Evolutionary conservation across 2,113 vertebrate genomes (phyloP).

Genomic region (Ictalurus punctatus): DNA sequence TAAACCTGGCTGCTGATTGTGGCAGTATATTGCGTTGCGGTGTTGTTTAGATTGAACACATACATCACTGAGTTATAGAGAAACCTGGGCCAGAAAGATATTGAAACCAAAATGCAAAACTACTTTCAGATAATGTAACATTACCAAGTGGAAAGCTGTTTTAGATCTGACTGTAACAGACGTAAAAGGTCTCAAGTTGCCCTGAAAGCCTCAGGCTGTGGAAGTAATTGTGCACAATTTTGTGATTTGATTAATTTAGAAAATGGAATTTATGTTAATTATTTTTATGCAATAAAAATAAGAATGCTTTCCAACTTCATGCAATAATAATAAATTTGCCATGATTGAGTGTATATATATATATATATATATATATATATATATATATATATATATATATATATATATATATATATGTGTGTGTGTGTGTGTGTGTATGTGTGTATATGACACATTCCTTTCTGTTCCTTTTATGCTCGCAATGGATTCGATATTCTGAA

Average conservation of each 20-base stretch:
- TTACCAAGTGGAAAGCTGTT: not conserved
- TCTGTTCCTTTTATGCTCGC: not conserved
- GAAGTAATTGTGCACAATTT: not conserved
- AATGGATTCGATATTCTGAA: not conserved
- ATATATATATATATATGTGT: no score
- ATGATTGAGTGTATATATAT: not conserved
- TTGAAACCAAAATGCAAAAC: not conserved
- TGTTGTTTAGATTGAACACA: conserved; percentile 9
- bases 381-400: no score
- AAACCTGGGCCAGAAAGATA: not conserved
- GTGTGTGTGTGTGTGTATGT: no score
- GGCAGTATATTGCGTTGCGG: not conserved
- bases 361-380: no score
- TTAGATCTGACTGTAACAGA: not conserved
- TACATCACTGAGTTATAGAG: not conserved
- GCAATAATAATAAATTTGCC: not conserved
- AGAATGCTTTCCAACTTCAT: not conserved
- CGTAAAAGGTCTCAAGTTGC: not conserved
- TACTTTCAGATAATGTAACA: not conserved
- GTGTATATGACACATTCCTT: not conserved
- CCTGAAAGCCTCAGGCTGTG: not conserved
- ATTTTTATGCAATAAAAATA: not conserved
- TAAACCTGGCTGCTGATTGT: not conserved
- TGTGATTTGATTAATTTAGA: conserved; percentile 4
- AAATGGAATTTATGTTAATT: not conserved